Evolutionary conservation across 35 echinoderm and acorn worm genomes (phyloP).

Genomic region (Holothuria glaberrima): DNA sequence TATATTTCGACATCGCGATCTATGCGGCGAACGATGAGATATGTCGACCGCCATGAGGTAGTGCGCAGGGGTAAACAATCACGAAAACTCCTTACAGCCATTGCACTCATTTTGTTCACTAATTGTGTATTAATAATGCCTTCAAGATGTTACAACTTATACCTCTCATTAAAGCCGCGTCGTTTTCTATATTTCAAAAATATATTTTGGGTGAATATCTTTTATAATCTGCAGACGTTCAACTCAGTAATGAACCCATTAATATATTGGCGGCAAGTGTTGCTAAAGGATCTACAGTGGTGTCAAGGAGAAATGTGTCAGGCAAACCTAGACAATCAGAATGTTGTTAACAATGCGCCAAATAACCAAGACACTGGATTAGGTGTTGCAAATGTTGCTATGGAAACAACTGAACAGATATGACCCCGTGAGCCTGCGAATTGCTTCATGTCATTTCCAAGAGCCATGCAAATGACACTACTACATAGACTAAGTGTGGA

Average conservation of each 20-base stretch:
- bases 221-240: slow-evolving; percentile 14
- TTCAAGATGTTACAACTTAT: neutral
- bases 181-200: neutral
- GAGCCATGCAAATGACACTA: no score
- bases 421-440: no score
- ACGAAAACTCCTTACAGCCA: neutral
- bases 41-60: neutral
- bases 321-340: no score
- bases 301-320: no score
- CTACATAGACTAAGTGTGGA: no score
- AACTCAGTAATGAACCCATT: neutral
- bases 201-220: neutral
- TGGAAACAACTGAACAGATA: no score
- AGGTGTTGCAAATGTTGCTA: no score
- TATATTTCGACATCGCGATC: neutral
- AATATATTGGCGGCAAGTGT: neutral
- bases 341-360: no score
- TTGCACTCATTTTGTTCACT: neutral
- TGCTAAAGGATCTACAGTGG: neutral
- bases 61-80: neutral
- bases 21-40: neutral
- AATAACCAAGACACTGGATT: no score
- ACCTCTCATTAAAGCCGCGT: neutral
- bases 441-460: no score
- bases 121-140: neutral